phyloP scores from a whole-genome alignment of 2,797 vertebrate genomes.

The Rhynchonycteris naso region DNA sequence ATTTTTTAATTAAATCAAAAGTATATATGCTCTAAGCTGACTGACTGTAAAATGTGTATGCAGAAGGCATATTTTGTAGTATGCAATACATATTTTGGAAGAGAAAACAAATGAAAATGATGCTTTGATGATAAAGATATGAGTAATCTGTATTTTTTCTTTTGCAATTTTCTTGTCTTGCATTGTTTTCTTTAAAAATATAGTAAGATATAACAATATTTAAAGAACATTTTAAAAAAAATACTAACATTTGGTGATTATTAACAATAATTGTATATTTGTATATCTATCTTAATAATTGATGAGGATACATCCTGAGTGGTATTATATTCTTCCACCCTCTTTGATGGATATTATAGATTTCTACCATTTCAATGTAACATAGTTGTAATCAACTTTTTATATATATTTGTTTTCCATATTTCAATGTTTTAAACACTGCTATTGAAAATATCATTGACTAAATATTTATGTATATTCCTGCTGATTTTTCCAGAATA shows the following conservation, averaged over 20 bases:
- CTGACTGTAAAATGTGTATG: not conserved
- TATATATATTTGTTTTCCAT: not conserved
- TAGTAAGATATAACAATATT: not conserved
- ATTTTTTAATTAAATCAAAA: slow-evolving; percentile 1
- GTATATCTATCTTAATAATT: not conserved
- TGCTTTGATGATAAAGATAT: not conserved
- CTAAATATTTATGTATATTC: not conserved
- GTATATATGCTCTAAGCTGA: not conserved
- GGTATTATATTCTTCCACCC: not conserved
- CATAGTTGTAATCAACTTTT: not conserved
- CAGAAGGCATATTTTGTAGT: not conserved
- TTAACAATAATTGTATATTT: not conserved
- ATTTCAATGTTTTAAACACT: slow-evolving; percentile 40
- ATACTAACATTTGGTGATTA: slow-evolving; percentile 2
- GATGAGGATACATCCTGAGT: not conserved
- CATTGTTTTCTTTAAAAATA: slow-evolving; percentile 4
- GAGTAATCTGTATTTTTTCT: not conserved
- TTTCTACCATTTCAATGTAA: not conserved
- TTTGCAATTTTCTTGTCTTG: not conserved
- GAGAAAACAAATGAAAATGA: slow-evolving; percentile 25
- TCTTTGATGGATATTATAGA: not conserved
- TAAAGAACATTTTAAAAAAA: not conserved
- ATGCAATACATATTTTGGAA: not conserved
- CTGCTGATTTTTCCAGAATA: not conserved
- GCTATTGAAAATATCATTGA: not conserved